Evolutionary conservation across 1,140 invertebrate genomes (phyloP), one percentile per base, ranked within the genome.

Genomic region (Ips typographus): DNA sequence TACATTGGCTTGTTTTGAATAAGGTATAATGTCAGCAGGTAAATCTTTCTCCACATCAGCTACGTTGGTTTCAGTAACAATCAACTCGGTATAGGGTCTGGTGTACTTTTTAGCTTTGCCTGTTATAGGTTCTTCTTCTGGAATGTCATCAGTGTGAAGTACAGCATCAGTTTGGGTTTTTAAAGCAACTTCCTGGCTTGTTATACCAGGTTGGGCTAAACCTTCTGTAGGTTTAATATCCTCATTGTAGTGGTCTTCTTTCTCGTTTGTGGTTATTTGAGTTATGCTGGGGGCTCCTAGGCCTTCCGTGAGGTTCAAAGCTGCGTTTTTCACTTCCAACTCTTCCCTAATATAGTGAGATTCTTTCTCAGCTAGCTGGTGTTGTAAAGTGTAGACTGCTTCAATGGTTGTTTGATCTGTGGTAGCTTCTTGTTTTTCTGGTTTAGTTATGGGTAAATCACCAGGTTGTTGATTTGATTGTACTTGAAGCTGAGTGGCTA

Each of bases 321-420:
- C 77, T 1, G 84, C 86, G 49, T 73, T 76, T 74, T 86, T 86
- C 40, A 67, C 65, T 47, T 83, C 81, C n/a, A 85, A 85, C 71
- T 75, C 78, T 2, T 84, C 79, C 65, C 75, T 75, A 5, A 72
- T 76, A 70, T 84, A 82, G 68, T 81, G 65, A 55, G 79, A 79
- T 82, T 88, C 87, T 72, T 85, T 88, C 73, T 88, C 86, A 4
- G 79, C 83, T 37, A 80, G 72, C 78, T 85, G 78, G 72, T 84
- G 81, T 72, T 87, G 75, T 49, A 76, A 79, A 3, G 89, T 73
- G 56, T 82, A 78, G 22, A 89, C 57, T 65, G 83, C 81, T 80
- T 87, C 82, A 37, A 85, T 70, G 79, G 80, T 55, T 80, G 67
- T 71, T 65, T 85, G 82, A 41, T 80, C 77, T 41, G 77, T 60